Evolutionary conservation across 2,888 invertebrate genomes (phyloP), one percentile per base, ranked within the genome.

Genomic region (Stenoptilia bipunctidactyla): DNA sequence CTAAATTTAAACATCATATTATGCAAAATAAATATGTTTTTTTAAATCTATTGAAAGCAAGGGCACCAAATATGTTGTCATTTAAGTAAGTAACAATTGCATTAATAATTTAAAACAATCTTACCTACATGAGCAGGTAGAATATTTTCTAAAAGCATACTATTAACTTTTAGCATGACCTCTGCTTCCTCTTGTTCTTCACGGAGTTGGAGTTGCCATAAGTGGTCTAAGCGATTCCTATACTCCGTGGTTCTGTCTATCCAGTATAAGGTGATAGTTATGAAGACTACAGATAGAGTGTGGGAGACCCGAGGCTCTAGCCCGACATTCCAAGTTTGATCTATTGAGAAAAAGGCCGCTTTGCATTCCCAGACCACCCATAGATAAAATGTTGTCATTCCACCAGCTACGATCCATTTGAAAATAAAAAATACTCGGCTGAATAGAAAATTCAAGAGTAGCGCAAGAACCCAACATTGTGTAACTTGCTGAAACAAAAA

Each of bases 191-290:
- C 88, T 67, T 95, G 93, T 61, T 97, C 96, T 49, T 89, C 88
- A 53, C 92, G 90, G 15, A 92, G 79, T 58, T 96, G 79, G 40
- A 71, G 61, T 64, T 85, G 80, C 85, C 85, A 88, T 51, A 90
- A 84, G 58, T 92, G 93, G 64, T 97, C 96, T 49, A 97, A 85
- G 55, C 97, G 88, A 52, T 93, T 92, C 59, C 96, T 90, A 54
- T 92, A 94, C 64, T 97, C 96, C 15, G 93, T 91, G 66, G 96
- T 95, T 55, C 96, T 87, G 67, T 96, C 96, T 51, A 96, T 90
- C 51, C 94, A 85, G 63, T 94, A 93, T 13, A 96, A 84, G 1
- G 93, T 91, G 20, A 92, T 68, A 12, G 92, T 88, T 20, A 94
- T 86, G 45, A 93, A 90, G 0, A 89, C 64, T 2, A 95, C 86